Evolutionary conservation across 1,140 invertebrate species (phyloP).

Genomic region (Paraescarpia echinospica): DNA sequence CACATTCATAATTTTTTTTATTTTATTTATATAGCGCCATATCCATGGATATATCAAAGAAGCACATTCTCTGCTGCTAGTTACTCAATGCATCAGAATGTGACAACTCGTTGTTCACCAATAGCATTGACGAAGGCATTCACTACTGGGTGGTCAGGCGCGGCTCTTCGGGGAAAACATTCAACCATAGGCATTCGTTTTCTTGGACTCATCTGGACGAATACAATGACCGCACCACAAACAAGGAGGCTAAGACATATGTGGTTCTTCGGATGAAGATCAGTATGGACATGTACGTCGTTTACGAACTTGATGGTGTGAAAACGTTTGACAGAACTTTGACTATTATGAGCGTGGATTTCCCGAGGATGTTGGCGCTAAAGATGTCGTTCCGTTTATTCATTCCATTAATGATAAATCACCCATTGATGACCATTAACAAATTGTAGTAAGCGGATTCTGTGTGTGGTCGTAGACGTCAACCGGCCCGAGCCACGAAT

Average conservation of each 20-base stretch:
- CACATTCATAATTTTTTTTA: no score
- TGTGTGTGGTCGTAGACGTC: no score
- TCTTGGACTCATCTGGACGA: background rate
- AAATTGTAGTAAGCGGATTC: no score
- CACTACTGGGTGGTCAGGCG: background rate
- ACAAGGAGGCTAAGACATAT: background rate
- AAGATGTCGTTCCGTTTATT: no score
- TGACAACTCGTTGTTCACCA: background rate
- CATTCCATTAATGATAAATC: background rate
- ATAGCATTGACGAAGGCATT: background rate
- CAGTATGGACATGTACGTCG: background rate
- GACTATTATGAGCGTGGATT: no score
- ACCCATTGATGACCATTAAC: no score
- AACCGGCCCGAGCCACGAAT: no score
- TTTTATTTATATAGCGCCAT: no score
- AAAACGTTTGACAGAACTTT: background rate
- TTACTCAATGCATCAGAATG: background rate
- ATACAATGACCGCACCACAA: background rate
- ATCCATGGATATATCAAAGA: no score
- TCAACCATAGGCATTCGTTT: background rate
- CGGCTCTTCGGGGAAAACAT: background rate
- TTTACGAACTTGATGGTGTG: background rate
- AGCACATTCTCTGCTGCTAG: background rate
- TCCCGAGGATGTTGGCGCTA: no score
- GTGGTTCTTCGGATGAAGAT: background rate